A percentile compares a stretch with the other conserved stretches of the same genome.
Evolutionary conservation across 2,113 vertebrate species (phyloP).

Genomic region (Suricata suricatta): DNA sequence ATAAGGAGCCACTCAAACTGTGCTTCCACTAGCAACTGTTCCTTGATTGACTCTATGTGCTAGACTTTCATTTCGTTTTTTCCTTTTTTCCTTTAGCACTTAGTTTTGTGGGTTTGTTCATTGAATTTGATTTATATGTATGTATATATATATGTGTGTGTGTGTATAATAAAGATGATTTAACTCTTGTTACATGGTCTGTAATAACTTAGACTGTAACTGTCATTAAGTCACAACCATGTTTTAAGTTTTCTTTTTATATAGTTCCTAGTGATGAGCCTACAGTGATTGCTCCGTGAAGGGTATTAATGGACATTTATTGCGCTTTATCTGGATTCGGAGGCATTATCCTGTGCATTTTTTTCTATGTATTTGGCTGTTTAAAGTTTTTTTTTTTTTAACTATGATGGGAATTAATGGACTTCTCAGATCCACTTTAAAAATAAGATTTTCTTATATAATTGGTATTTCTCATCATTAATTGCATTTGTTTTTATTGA

Average conservation of each 20-base stretch:
- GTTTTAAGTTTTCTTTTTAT: background rate
- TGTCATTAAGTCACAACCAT: background rate
- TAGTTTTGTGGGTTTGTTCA: background rate
- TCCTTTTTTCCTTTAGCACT: background rate
- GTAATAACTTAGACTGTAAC: background rate
- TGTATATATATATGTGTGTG: too few relatives aligned
- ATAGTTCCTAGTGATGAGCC: background rate
- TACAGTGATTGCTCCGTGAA: background rate
- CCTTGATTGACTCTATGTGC: background rate
- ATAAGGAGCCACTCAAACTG: background rate
- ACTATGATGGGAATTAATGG: background rate
- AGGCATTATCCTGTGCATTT: background rate
- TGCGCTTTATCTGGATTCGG: background rate
- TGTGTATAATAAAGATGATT: background rate
- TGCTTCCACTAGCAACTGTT: background rate
- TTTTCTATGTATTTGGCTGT: background rate
- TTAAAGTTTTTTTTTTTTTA: background rate
- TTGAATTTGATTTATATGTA: background rate
- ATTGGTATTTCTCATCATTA: background rate
- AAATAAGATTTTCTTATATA: conserved; percentile 6
- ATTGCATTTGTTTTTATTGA: background rate
- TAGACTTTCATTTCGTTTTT: background rate
- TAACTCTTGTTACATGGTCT: background rate
- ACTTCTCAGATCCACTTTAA: background rate
- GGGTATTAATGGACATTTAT: background rate